Conservation (phyloP, 2,797 vertebrate genomes). For the Fringilla coelebs region DNA sequence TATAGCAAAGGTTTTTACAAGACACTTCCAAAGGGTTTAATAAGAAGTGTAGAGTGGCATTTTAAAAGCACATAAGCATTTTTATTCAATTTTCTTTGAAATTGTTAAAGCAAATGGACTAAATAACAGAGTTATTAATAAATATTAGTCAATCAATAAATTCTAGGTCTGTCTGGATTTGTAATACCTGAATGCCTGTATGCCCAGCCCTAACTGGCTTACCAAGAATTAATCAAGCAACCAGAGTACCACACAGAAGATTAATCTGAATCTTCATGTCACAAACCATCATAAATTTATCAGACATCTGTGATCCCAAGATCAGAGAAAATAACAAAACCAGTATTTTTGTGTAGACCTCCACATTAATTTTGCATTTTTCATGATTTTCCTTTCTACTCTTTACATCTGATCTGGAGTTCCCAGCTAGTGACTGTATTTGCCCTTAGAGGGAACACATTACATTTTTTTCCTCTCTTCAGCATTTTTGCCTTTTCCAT, state of each 20-base stretch:
- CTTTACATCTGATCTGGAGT: neutral
- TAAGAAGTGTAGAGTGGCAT: neutral
- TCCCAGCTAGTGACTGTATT: neutral
- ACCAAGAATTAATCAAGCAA: neutral
- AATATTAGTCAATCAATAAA: neutral
- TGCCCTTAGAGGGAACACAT: neutral
- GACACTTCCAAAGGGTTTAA: neutral
- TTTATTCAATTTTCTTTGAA: neutral
- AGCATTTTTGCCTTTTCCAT: fast-evolving
- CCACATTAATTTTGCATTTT: neutral
- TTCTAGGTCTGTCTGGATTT: neutral
- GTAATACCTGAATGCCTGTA: neutral
- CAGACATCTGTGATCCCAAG: neutral
- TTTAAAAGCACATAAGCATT: neutral
- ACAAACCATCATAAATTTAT: neutral
- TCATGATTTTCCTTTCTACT: neutral
- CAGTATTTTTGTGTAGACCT: neutral
- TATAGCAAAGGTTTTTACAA: neutral
- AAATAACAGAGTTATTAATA: neutral
- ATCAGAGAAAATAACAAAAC: neutral
- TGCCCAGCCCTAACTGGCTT: neutral
- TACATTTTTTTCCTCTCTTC: neutral
- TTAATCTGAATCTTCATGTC: neutral
- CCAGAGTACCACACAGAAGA: neutral
- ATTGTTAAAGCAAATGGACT: neutral